phyloP scores from a whole-genome alignment of 2,888 invertebrate genomes.

The Desoria tigrina region DNA sequence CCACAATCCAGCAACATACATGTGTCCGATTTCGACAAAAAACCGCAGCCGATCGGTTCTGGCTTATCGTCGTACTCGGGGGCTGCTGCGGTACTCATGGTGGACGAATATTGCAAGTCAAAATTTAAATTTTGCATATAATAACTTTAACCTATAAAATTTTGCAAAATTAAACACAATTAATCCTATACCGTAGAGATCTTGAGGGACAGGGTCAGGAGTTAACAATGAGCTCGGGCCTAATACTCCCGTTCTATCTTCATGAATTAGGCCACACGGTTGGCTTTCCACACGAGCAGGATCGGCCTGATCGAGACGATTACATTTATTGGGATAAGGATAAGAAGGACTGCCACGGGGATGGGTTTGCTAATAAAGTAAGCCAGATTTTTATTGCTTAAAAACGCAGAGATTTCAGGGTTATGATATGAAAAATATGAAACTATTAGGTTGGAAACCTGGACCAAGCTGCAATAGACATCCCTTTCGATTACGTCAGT shows the following conservation, averaged over 20 bases:
- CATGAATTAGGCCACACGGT: constrained; percentile 11
- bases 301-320: constrained; percentile 1
- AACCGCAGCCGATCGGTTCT: too few species aligned
- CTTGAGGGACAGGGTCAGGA: constrained; percentile 6
- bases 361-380: constrained; percentile 11
- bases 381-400: background rate
- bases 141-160: too few species aligned
- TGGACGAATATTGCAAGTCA: too few species aligned
- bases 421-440: too few species aligned
- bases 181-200: too few species aligned
- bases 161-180: too few species aligned
- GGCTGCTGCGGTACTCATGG: too few species aligned
- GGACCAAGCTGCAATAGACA: constrained; percentile 25
- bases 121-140: too few species aligned
- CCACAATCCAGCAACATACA: too few species aligned
- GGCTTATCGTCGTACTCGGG: too few species aligned
- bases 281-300: constrained; percentile 12
- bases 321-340: constrained; percentile 18
- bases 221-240: background rate
- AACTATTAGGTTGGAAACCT: constrained; percentile 8
- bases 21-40: too few species aligned
- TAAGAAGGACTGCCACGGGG: background rate
- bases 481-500: constrained; percentile 22
- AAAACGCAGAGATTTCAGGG: too few species aligned
- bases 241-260: constrained; percentile 1